These are phyloP conservation scores for Drosophila anomalata DNA, from an alignment of 2,888 invertebrate species.

Conservation along the genomic window DNA sequence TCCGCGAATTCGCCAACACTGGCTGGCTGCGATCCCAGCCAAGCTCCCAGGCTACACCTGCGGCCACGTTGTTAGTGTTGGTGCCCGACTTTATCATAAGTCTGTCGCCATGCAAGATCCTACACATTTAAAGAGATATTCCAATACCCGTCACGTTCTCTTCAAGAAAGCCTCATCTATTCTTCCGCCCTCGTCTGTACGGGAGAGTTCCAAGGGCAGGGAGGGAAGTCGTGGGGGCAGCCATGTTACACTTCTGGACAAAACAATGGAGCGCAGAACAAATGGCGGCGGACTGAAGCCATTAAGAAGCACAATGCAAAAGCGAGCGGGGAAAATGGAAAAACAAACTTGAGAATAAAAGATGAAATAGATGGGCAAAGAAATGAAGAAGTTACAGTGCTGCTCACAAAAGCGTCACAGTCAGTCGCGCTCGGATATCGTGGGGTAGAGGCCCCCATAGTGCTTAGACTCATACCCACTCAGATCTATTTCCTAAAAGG, in stretches of 20 bases:
- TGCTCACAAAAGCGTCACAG: conserved; percentile 57
- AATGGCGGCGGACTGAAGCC: conserved; percentile 71
- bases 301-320: conserved; percentile 60
- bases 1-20: conserved; percentile 57
- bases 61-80: neutral
- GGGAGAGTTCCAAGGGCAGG: neutral
- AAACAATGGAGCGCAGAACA: conserved; percentile 64
- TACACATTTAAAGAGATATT: too few species aligned
- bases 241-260: conserved; percentile 28
- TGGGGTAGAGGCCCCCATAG: neutral
- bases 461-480: neutral
- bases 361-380: conserved; percentile 51
- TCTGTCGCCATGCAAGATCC: too few species aligned
- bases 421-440: conserved; percentile 21
- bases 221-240: neutral
- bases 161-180: neutral
- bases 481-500: conserved; percentile 51
- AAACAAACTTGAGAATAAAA: conserved; percentile 27
- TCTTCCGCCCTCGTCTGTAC: conserved; percentile 7
- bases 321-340: conserved; percentile 19
- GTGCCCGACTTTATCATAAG: too few species aligned
- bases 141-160: too few species aligned
- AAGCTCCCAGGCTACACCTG: neutral
- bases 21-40: conserved; percentile 14
- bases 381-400: conserved; percentile 58